Conservation (phyloP, 1,140 invertebrate genomes). For the Neodiprion virginianus region DNA sequence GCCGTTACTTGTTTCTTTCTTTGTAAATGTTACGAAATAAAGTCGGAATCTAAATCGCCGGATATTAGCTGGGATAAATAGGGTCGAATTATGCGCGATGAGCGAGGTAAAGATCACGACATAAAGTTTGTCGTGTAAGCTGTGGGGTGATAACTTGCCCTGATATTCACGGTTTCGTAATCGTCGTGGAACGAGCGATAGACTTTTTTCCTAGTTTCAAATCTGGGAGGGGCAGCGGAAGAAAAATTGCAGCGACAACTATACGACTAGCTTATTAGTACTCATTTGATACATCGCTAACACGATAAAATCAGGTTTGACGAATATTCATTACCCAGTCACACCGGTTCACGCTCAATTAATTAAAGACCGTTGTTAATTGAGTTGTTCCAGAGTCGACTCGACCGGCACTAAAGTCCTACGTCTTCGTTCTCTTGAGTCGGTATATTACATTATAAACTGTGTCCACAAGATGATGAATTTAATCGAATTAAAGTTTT, state of each 20-base stretch:
- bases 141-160: neutral
- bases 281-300: conserved; percentile 3
- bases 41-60: too few species aligned
- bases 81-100: too few species aligned
- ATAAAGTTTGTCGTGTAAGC: too few species aligned
- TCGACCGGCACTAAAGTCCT: neutral
- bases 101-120: too few species aligned
- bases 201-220: neutral
- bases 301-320: neutral
- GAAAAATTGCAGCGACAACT: neutral
- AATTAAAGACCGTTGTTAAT: neutral
- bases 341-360: neutral
- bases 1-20: too few species aligned
- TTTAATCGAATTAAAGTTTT: neutral
- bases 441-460: neutral
- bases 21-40: too few species aligned
- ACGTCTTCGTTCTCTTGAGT: neutral
- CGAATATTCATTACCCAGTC: neutral
- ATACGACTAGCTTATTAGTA: neutral
- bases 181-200: neutral
- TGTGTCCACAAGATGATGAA: neutral
- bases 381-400: neutral
- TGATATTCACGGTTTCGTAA: neutral
- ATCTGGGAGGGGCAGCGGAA: neutral
- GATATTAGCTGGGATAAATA: too few species aligned